phyloP scores from a whole-genome alignment of 1,140 invertebrate species.

The Sesamia nonagrioides region DNA sequence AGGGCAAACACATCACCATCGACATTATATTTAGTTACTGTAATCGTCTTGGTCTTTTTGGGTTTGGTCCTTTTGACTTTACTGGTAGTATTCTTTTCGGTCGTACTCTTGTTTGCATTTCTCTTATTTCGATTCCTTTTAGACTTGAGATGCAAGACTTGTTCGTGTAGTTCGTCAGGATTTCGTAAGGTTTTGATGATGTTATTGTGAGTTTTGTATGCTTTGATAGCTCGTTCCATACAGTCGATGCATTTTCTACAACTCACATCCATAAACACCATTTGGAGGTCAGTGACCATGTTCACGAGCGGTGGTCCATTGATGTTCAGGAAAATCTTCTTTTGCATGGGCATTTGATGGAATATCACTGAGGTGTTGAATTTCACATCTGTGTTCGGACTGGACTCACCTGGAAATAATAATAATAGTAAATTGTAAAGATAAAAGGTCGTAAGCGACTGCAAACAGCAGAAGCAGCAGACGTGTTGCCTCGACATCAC shows the following conservation, averaged over 20 bases:
- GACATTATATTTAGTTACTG: slow-evolving; percentile 71
- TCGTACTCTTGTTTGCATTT: slow-evolving; percentile 12
- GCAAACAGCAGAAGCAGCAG: no score
- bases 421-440: not conserved
- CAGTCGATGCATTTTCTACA: slow-evolving; percentile 66
- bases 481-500: no score
- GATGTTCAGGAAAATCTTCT: slow-evolving; percentile 57
- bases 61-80: slow-evolving; percentile 60
- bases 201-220: slow-evolving; percentile 58
- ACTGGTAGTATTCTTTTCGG: slow-evolving; percentile 38
- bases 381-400: slow-evolving; percentile 28
- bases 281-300: slow-evolving; percentile 61
- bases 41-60: slow-evolving; percentile 59
- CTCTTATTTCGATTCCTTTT: slow-evolving; percentile 46
- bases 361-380: slow-evolving; percentile 52
- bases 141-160: slow-evolving; percentile 41
- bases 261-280: slow-evolving; percentile 61
- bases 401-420: not conserved
- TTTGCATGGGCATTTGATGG: slow-evolving; percentile 56
- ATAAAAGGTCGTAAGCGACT: no score
- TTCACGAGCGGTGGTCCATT: slow-evolving; percentile 52
- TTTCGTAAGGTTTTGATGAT: slow-evolving; percentile 49
- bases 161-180: slow-evolving; percentile 58
- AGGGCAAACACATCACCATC: slow-evolving; percentile 70
- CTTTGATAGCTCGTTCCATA: slow-evolving; percentile 71